Conservation (phyloP, 1,140 invertebrate species). For the Phortica variegata region DNA sequence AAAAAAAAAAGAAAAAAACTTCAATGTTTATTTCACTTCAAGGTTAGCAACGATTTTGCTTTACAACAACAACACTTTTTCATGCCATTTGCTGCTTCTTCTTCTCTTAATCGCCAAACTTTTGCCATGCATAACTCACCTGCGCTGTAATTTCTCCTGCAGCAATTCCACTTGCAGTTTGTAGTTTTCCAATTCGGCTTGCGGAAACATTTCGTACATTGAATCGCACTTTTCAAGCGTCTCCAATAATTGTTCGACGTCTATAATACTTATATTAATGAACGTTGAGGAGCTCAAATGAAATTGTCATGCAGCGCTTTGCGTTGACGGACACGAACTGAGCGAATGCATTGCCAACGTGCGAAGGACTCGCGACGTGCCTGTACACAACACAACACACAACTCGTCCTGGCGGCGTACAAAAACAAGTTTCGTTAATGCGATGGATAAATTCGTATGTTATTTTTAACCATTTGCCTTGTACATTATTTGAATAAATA, state of each 20-base stretch:
- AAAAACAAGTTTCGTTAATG: conserved; percentile 20
- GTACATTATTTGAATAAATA: conserved; percentile 38
- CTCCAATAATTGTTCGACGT: no score
- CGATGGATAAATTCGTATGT: conserved; percentile 36
- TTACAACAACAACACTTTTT: not conserved
- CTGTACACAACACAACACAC: conserved; percentile 33
- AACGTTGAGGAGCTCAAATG: no score
- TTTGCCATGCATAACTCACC: conserved; percentile 25
- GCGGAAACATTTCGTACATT: conserved; percentile 40
- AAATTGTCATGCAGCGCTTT: not conserved
- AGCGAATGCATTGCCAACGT: no score
- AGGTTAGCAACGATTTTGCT: not conserved
- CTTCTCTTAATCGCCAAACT: not conserved
- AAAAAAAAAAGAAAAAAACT: conserved; percentile 8
- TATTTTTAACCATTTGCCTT: conserved; percentile 30
- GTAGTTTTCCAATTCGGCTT: conserved; percentile 52
- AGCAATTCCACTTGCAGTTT: conserved; percentile 54
- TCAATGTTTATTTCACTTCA: not conserved
- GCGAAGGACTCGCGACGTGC: conserved; percentile 31
- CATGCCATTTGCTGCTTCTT: not conserved
- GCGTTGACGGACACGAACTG: no score
- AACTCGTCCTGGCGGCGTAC: conserved; percentile 24
- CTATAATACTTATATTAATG: no score
- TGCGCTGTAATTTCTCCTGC: conserved; percentile 49
- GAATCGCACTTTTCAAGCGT: not conserved